These are phyloP conservation scores for Sepiola atlantica DNA, from an alignment of 2,888 invertebrate species.

Conservation along the genomic window DNA sequence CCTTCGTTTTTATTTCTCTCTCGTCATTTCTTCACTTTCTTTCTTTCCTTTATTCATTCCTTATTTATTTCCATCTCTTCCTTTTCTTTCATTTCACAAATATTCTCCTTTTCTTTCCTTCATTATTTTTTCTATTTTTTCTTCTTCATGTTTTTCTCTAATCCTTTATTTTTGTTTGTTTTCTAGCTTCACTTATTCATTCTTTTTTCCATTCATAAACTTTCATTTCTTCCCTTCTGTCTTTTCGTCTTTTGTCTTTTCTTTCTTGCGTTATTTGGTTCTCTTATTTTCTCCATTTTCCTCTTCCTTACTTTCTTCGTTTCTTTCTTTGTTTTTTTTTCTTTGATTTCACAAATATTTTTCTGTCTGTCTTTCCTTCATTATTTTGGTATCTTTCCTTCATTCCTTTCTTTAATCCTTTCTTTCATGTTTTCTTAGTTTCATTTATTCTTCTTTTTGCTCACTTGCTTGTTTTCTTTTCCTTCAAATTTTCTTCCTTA, in stretches of 20 bases:
- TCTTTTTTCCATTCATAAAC: neutral
- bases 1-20: neutral
- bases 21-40: too few species aligned
- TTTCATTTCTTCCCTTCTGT: neutral
- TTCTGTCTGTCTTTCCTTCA: neutral
- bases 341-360: too few species aligned
- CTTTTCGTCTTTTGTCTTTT: neutral
- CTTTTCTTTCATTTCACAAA: too few species aligned
- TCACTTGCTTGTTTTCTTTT: neutral
- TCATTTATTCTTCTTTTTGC: too few species aligned
- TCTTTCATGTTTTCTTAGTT: neutral
- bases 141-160: too few species aligned
- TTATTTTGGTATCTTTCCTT: neutral
- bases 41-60: too few species aligned
- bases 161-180: neutral
- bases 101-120: too few species aligned
- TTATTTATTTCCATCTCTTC: too few species aligned
- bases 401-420: neutral
- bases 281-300: neutral
- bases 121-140: too few species aligned
- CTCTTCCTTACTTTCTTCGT: neutral
- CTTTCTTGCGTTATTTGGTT: neutral
- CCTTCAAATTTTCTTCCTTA: neutral
- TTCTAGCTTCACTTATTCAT: too few species aligned
- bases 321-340: neutral